Evolutionary conservation across 2,113 vertebrate genomes (phyloP).

Genomic region (Lasiurus cinereus): DNA sequence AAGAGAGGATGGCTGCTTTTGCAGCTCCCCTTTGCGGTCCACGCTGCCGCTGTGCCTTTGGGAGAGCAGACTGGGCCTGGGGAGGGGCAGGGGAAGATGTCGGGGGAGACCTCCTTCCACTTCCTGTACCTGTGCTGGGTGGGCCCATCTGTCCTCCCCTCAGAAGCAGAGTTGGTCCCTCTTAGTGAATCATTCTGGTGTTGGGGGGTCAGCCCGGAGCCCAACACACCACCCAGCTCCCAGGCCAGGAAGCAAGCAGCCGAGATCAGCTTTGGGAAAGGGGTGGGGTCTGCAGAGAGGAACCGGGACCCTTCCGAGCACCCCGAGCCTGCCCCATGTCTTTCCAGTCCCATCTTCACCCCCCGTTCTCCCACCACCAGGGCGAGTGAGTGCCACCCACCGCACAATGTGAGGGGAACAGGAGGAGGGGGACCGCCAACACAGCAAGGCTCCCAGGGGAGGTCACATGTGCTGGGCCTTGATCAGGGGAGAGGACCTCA

Average conservation of each 20-base stretch:
- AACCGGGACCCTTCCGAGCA: background rate
- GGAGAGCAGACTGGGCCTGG: background rate
- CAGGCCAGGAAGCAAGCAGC: background rate
- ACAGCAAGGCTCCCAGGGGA: background rate
- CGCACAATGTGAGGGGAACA: background rate
- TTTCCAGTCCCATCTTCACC: background rate
- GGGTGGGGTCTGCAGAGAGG: background rate
- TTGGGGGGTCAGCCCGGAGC: background rate
- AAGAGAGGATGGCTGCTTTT: background rate
- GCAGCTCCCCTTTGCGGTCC: conserved; percentile 52
- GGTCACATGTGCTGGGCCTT: accelerated
- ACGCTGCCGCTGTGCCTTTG: background rate
- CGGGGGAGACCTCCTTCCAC: conserved; percentile 26
- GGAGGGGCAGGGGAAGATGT: background rate
- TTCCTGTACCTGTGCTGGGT: conserved; percentile 70
- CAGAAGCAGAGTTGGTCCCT: background rate
- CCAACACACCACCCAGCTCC: background rate
- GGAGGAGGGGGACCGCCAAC: background rate
- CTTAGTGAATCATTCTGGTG: background rate
- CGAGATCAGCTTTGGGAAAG: background rate
- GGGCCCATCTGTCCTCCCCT: conserved; percentile 55
- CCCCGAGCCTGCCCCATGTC: background rate
- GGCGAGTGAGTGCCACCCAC: background rate
- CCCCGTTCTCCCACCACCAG: background rate
- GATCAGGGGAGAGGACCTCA: background rate